Percentiles rank a stretch among this genome's conserved stretches.
phyloP scores from a whole-genome alignment of 2,888 invertebrate genomes.

The Priocnemis perturbator region DNA sequence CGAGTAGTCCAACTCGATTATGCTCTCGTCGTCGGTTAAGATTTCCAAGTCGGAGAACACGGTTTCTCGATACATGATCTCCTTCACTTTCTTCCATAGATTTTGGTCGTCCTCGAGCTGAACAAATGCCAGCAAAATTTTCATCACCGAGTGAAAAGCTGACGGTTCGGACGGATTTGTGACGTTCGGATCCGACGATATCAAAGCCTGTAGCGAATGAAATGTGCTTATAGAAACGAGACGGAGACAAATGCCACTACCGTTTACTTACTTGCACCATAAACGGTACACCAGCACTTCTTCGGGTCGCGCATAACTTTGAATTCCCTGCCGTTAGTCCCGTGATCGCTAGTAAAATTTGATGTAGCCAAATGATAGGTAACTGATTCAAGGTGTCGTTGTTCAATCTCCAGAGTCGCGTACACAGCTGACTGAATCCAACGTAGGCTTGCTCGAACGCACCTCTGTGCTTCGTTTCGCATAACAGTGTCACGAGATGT shows the following conservation, averaged over 20 bases:
- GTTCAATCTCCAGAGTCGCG: conserved; percentile 80
- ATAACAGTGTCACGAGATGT: conserved; percentile 81
- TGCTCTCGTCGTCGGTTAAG: conserved; percentile 31
- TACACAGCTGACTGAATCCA: conserved; percentile 88
- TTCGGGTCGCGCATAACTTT: conserved; percentile 86
- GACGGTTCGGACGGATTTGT: conserved; percentile 76
- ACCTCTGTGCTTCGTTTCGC: conserved; percentile 92
- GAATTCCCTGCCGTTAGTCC: conserved; percentile 74
- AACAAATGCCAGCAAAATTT: conserved; percentile 64
- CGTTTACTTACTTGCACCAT: conserved; percentile 83
- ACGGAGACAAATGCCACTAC: no score
- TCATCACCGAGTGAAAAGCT: conserved; percentile 66
- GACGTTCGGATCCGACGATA: conserved; percentile 84
- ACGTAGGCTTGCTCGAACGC: conserved; percentile 98
- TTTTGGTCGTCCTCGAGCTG: conserved; percentile 51
- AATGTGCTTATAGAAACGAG: not conserved
- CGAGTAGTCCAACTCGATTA: conserved; percentile 11
- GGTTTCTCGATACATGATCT: conserved; percentile 56
- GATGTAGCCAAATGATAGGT: conserved; percentile 82
- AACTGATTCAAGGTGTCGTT: conserved; percentile 76
- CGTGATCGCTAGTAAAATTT: conserved; percentile 78
- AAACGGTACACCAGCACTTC: conserved; percentile 96
- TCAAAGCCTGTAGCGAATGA: conserved; percentile 81
- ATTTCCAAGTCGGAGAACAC: conserved; percentile 45
- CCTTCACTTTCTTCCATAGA: conserved; percentile 42